Conservation (phyloP, 2,888 invertebrate genomes). For the Tenthredo distinguenda region DNA sequence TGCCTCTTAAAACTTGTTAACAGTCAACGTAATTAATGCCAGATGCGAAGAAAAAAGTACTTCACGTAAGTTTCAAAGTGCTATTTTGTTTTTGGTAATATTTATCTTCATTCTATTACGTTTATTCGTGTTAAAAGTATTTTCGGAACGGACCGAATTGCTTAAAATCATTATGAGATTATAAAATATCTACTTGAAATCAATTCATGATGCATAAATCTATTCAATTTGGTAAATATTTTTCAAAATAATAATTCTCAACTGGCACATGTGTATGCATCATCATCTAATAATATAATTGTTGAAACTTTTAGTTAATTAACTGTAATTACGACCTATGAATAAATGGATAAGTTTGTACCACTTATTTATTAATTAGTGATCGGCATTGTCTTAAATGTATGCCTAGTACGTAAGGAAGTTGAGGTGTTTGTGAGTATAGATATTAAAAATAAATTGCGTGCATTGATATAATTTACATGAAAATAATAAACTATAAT, state of each 20-base stretch:
- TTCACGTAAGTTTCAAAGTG: not conserved
- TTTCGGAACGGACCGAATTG: not conserved
- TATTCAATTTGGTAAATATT: not conserved
- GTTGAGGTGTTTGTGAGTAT: constrained; percentile 20
- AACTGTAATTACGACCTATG: not conserved
- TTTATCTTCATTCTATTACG: not conserved
- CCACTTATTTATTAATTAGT: constrained; percentile 24
- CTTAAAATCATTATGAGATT: not conserved
- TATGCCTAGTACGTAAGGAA: constrained; percentile 18
- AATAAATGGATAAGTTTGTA: constrained; percentile 32
- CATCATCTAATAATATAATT: not conserved
- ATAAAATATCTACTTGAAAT: not conserved
- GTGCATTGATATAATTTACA: constrained; percentile 14
- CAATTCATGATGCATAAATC: not conserved
- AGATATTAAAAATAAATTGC: constrained; percentile 4
- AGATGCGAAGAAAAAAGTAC: not conserved
- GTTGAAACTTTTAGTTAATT: not conserved
- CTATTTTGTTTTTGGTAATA: not conserved
- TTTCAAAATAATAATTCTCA: not conserved
- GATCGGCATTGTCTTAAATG: not conserved
- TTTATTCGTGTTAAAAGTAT: not conserved
- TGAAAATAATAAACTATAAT: not conserved
- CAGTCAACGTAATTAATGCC: not conserved
- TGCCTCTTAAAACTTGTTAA: not conserved
- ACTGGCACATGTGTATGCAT: not conserved